Percentiles rank a stretch among this genome's conserved stretches.
phyloP scores from a whole-genome alignment of 2,888 invertebrate genomes.

The Antheraea yamamai region DNA sequence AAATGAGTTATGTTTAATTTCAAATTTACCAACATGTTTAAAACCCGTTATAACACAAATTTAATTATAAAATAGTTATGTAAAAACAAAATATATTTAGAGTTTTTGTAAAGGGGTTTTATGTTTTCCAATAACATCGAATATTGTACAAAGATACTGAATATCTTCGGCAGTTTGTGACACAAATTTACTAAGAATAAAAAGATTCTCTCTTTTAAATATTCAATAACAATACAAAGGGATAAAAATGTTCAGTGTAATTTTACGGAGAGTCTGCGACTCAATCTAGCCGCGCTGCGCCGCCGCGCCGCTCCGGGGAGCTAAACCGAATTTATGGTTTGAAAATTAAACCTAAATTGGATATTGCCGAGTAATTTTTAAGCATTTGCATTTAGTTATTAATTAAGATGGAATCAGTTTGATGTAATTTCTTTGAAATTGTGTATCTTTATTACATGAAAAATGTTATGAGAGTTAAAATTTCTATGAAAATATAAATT shows the following conservation, averaged over 20 bases:
- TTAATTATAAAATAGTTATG: background rate
- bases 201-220: constrained; percentile 59
- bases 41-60: background rate
- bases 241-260: constrained; percentile 76
- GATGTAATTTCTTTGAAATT: constrained; percentile 7
- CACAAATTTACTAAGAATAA: constrained; percentile 65
- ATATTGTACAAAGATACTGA: background rate
- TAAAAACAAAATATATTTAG: background rate
- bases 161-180: constrained; percentile 25
- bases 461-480: background rate
- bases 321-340: constrained; percentile 78
- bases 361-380: constrained; percentile 71
- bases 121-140: background rate
- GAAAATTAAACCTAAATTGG: constrained; percentile 80
- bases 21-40: too few species aligned
- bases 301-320: constrained; percentile 59
- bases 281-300: constrained; percentile 64
- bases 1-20: too few species aligned
- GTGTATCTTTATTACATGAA: background rate
- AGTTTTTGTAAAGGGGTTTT: background rate
- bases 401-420: constrained; percentile 9
- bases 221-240: constrained; percentile 69
- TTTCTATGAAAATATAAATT: background rate
- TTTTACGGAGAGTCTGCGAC: constrained; percentile 64
- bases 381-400: constrained; percentile 66